These are phyloP conservation scores for Raja brachyura DNA, from an alignment of 2,113 vertebrate species.

Conservation along the genomic window DNA sequence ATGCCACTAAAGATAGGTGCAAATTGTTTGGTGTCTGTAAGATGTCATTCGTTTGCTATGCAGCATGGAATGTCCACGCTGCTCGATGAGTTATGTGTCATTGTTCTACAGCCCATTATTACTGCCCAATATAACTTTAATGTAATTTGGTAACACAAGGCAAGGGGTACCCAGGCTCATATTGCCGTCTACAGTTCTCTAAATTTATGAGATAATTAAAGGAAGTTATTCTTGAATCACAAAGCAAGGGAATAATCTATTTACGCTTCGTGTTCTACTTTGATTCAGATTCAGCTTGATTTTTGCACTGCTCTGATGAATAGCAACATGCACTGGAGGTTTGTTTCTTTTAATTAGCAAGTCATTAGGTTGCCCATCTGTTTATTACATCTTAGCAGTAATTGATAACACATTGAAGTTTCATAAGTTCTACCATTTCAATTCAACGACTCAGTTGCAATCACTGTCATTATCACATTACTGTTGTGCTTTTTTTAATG, in stretches of 20 bases:
- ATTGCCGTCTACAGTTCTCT: not conserved
- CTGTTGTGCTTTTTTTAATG: not conserved
- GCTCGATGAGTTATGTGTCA: not conserved
- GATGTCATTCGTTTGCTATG: not conserved
- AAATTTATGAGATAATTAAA: constrained; percentile 8
- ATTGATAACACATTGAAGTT: not conserved
- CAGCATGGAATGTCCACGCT: not conserved
- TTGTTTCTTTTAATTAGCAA: constrained; percentile 36
- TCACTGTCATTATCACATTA: not conserved
- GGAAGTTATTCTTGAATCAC: not conserved
- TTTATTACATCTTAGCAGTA: constrained; percentile 27
- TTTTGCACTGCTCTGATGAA: constrained; percentile 11
- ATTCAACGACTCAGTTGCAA: not conserved
- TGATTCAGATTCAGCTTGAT: not conserved
- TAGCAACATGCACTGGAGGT: not conserved
- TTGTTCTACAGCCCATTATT: not conserved
- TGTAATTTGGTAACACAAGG: not conserved
- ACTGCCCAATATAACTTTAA: not conserved
- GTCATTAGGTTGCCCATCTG: constrained; percentile 32
- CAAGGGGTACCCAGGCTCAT: not conserved
- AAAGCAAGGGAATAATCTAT: not conserved
- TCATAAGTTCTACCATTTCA: not conserved
- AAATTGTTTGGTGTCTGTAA: not conserved
- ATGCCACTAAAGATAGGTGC: not conserved
- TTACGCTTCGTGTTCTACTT: not conserved